Conservation (phyloP, 2,888 invertebrate genomes). For the Catocala sponsa region DNA sequence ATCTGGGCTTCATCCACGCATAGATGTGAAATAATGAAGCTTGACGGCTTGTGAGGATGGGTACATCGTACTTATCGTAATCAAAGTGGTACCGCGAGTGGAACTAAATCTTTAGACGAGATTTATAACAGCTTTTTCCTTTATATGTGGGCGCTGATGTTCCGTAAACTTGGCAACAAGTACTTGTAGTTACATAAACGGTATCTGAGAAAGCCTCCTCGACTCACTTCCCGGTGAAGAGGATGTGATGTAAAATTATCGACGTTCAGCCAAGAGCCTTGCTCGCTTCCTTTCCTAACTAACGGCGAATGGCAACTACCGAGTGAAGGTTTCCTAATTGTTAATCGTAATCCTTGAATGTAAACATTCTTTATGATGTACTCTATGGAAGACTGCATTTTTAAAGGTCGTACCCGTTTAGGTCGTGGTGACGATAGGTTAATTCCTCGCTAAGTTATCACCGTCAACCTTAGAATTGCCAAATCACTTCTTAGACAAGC, state of each 20-base stretch:
- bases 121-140: not conserved
- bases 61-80: slow-evolving; percentile 6
- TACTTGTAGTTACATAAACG: slow-evolving; percentile 26
- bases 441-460: no score
- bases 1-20: slow-evolving; percentile 18
- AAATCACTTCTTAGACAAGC: no score
- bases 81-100: slow-evolving; percentile 3
- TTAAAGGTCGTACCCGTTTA: slow-evolving; percentile 21
- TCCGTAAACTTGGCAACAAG: slow-evolving; percentile 3
- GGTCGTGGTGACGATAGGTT: no score
- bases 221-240: slow-evolving; percentile 43
- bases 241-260: slow-evolving; percentile 45
- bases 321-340: slow-evolving; percentile 40
- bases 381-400: slow-evolving; percentile 7
- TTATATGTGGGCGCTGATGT: not conserved
- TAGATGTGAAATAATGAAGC: slow-evolving; percentile 27
- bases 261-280: slow-evolving; percentile 42
- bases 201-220: slow-evolving; percentile 36
- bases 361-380: slow-evolving; percentile 24
- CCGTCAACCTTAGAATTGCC: no score
- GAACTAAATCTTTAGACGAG: not conserved
- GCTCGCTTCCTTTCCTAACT: slow-evolving; percentile 47
- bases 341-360: slow-evolving; percentile 42
- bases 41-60: slow-evolving; percentile 6
- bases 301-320: slow-evolving; percentile 20